phyloP scores from a whole-genome alignment of 1,140 invertebrate genomes.

The Drosophila equinoxialis region DNA sequence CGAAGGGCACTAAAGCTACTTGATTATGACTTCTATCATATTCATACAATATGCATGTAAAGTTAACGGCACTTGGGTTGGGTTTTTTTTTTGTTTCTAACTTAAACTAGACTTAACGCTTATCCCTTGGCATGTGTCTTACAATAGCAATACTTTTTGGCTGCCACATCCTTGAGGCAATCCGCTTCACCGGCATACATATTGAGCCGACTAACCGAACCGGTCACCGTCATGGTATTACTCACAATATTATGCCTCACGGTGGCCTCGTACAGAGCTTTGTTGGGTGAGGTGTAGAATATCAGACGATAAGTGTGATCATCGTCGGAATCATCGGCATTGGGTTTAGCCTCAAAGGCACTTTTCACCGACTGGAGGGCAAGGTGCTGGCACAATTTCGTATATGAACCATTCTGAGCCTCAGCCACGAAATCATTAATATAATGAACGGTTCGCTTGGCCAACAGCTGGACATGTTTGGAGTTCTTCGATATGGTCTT shows the following conservation, averaged over 20 bases:
- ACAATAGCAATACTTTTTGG: slow-evolving; percentile 85
- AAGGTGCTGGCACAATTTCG: slow-evolving; percentile 54
- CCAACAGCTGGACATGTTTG: slow-evolving; percentile 82
- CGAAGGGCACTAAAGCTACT: slow-evolving; percentile 4
- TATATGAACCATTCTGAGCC: slow-evolving; percentile 65
- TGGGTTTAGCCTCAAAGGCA: slow-evolving; percentile 55
- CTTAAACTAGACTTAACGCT: slow-evolving; percentile 20
- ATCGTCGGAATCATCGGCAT: slow-evolving; percentile 23
- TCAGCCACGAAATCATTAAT: slow-evolving; percentile 77
- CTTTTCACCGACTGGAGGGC: slow-evolving; percentile 41
- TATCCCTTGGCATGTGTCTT: slow-evolving; percentile 50
- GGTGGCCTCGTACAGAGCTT: slow-evolving; percentile 86
- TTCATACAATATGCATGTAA: too few relatives aligned
- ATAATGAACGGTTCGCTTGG: slow-evolving; percentile 83
- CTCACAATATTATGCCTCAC: slow-evolving; percentile 79
- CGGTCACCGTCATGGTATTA: slow-evolving; percentile 61
- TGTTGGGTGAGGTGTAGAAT: slow-evolving; percentile 85
- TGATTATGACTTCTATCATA: background rate
- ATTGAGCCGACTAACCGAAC: slow-evolving; percentile 86
- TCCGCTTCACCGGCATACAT: slow-evolving; percentile 84
- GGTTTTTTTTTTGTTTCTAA: background rate
- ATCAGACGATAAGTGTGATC: slow-evolving; percentile 72
- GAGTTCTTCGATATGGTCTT: slow-evolving; percentile 81
- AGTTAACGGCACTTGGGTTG: slow-evolving; percentile 54
- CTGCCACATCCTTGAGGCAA: slow-evolving; percentile 84